phyloP scores from a whole-genome alignment of 2,888 invertebrate genomes.

The Cryptocephalus moraei region DNA sequence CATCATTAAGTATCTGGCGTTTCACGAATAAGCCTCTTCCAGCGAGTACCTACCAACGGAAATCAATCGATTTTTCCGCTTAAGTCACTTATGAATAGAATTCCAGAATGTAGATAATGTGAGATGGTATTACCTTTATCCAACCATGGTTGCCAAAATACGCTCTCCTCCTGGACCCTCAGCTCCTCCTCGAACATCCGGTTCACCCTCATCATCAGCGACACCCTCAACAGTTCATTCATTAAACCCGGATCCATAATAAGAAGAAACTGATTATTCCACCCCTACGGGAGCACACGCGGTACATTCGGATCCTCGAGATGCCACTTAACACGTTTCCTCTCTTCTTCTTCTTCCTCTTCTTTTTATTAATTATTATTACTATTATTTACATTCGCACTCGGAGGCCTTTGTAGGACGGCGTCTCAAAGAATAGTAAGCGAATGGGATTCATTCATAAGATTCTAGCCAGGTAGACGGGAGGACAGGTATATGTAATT shows the following conservation, averaged over 20 bases:
- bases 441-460: slow-evolving; percentile 35
- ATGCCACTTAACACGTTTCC: slow-evolving; percentile 9
- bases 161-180: slow-evolving; percentile 4
- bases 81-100: too few relatives aligned
- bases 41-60: too few relatives aligned
- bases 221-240: slow-evolving; percentile 26
- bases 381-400: slow-evolving; percentile 15
- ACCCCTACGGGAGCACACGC: not conserved
- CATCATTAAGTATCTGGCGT: too few relatives aligned
- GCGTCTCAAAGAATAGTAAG: slow-evolving; percentile 30
- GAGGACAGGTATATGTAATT: slow-evolving; percentile 35
- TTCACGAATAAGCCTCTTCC: too few relatives aligned
- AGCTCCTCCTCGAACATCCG: slow-evolving; percentile 8
- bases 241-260: slow-evolving; percentile 31
- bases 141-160: slow-evolving; percentile 39
- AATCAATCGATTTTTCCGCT: too few relatives aligned
- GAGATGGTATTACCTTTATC: slow-evolving; percentile 27
- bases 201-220: slow-evolving; percentile 23
- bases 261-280: slow-evolving; percentile 1
- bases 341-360: slow-evolving; percentile 1
- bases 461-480: slow-evolving; percentile 33
- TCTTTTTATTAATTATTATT: too few relatives aligned
- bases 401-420: slow-evolving; percentile 21
- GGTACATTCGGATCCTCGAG: not conserved
- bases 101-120: too few relatives aligned